Evolutionary conservation across 2,797 vertebrate species (phyloP).

Genomic region (Centroberyx gerrardi): DNA sequence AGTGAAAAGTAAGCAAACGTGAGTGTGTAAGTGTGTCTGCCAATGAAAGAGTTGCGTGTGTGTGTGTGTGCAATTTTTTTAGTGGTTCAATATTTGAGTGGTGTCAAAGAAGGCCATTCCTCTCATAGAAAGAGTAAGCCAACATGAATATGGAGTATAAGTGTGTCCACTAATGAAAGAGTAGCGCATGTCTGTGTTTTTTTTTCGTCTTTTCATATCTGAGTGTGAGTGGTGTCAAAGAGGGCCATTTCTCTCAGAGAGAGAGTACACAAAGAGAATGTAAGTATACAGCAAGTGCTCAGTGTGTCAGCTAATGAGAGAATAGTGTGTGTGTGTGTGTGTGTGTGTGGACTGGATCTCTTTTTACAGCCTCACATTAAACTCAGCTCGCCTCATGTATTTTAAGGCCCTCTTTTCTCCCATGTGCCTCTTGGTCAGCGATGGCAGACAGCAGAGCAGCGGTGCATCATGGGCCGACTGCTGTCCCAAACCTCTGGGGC

Average conservation of each 20-base stretch:
- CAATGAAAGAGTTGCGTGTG: constrained; percentile 23
- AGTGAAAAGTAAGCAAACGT: neutral
- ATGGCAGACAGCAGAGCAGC: constrained; percentile 45
- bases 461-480: constrained; percentile 47
- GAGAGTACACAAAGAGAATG: neutral
- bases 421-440: constrained; percentile 52
- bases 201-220: constrained; percentile 10
- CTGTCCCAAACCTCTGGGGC: constrained; percentile 44
- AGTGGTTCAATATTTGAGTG: too few species aligned
- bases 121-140: constrained; percentile 1
- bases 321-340: constrained; percentile 27
- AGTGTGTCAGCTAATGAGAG: constrained; percentile 69
- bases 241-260: neutral
- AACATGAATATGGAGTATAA: constrained; percentile 6
- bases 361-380: constrained; percentile 63
- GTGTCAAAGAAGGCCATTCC: neutral
- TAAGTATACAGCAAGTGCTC: constrained; percentile 4
- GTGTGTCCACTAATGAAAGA: constrained; percentile 28
- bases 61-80: neutral
- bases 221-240: constrained; percentile 23
- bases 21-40: neutral
- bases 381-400: constrained; percentile 61
- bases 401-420: constrained; percentile 60
- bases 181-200: constrained; percentile 4
- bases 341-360: constrained; percentile 38